phyloP scores from a whole-genome alignment of 2,888 invertebrate species.

The Cerceris rybyensis region DNA sequence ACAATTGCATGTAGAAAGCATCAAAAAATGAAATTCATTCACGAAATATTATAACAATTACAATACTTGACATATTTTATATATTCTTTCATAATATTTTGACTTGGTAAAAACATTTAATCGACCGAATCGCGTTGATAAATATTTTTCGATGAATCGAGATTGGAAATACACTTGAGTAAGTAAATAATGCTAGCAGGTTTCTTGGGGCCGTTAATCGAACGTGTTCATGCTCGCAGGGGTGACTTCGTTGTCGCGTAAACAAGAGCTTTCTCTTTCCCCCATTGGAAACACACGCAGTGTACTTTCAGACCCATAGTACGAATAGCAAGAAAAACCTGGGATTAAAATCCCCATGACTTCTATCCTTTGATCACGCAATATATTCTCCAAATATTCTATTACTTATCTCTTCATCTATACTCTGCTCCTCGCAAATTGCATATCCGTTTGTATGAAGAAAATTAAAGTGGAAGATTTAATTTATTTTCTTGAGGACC shows the following conservation, averaged over 20 bases:
- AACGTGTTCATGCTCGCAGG: constrained; percentile 70
- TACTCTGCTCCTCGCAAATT: background rate
- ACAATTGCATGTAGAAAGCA: too few relatives aligned
- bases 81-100: background rate
- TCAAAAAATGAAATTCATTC: too few relatives aligned
- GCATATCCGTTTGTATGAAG: background rate
- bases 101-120: background rate
- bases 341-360: constrained; percentile 12
- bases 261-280: constrained; percentile 61
- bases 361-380: background rate
- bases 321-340: constrained; percentile 11
- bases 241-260: constrained; percentile 56
- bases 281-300: constrained; percentile 27
- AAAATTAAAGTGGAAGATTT: constrained; percentile 18
- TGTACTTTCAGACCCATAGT: constrained; percentile 17
- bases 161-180: background rate
- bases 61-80: too few relatives aligned
- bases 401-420: too few relatives aligned
- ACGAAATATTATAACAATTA: too few relatives aligned
- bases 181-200: constrained; percentile 23
- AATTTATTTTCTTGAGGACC: background rate
- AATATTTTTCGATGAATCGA: constrained; percentile 4
- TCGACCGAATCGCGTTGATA: constrained; percentile 9
- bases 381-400: too few relatives aligned
- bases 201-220: constrained; percentile 66